Evolutionary conservation across 2,797 vertebrate genomes (phyloP).

Genomic region (Babyrousa celebensis): DNA sequence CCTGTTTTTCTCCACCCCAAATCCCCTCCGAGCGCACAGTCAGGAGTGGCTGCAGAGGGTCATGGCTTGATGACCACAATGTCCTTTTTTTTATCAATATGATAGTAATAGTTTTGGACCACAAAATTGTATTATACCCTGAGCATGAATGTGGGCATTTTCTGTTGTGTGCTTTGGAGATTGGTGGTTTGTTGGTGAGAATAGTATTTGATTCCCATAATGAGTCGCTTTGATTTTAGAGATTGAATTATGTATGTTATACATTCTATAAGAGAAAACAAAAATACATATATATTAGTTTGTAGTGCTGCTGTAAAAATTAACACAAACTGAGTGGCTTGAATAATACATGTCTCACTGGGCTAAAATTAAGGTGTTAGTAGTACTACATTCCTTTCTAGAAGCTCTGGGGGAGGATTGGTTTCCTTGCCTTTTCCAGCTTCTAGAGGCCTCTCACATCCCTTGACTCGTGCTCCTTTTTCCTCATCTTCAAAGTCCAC

Average conservation of each 20-base stretch:
- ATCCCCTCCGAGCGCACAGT: too few relatives aligned
- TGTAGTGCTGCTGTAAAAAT: background rate
- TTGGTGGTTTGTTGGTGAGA: background rate
- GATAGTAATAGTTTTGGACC: too few relatives aligned
- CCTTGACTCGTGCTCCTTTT: background rate
- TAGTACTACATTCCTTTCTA: background rate
- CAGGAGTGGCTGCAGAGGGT: too few relatives aligned
- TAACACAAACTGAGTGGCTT: background rate
- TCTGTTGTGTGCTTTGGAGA: background rate
- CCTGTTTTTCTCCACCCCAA: too few relatives aligned
- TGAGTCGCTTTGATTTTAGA: background rate
- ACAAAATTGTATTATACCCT: background rate
- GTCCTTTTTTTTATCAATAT: too few relatives aligned
- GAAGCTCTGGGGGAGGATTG: background rate
- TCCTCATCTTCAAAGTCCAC: background rate
- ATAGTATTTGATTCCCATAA: background rate
- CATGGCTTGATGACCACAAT: too few relatives aligned
- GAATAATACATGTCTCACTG: background rate
- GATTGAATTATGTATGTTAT: constrained; percentile 16
- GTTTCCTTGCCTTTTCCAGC: background rate
- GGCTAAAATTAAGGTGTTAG: background rate
- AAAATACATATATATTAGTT: constrained; percentile 30
- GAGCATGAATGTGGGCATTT: background rate
- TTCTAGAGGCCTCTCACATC: background rate
- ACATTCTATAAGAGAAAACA: constrained; percentile 42